Base-by-base conservation (phyloP, 2,113 vertebrate species). In the Stegostoma tigrinum region DNA sequence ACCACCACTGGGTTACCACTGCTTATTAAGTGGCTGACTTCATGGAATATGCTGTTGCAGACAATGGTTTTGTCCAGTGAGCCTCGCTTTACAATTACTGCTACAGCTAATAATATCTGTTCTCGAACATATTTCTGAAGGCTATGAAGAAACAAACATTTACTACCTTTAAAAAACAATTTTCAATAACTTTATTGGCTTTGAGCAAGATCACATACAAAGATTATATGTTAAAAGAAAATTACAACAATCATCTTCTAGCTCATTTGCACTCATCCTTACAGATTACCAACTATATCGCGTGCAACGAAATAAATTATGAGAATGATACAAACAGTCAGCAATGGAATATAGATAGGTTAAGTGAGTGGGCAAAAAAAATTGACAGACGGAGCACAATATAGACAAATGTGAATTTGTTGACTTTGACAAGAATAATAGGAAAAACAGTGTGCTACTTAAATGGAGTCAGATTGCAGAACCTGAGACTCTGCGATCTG, bases 71-170 rank as follows among this genome's bases (percentile, higher is more conserved):
- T 99, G 97, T 99, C 99, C 96, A 99, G 97, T 67, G 99, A 99
- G 96, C 99, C 99, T 96, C 99, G 97, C 97, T 99, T 99, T 97
- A 99, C 99, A 96, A 99, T 99, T 96, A 99, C 99, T 0, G 99
- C 99, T 97, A 99, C 99, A 0, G 99, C 99, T 97, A 99, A 97
- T 2, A 99, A 97, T 97, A 99, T 99, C 98, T 99, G 99, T 97
- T 99, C 99, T 96, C 99, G 98, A 89, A 99, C 99, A 0, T 99
- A 99, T 96, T 99, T 99, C 97, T 99, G 99, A 96, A 99, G 98
- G 97, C 99, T 99, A 97, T 23, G 67, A 95, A 52, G n/a, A 85
- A 67, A 85, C 3, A 86, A 95, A 86, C 52, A 38, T 89, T 86
- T 52, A 30, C 61, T 87, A 70, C 55, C 21, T 83, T 70, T 7